Evolutionary conservation across 2,113 vertebrate genomes (phyloP).

Genomic region (Calonectris borealis): DNA sequence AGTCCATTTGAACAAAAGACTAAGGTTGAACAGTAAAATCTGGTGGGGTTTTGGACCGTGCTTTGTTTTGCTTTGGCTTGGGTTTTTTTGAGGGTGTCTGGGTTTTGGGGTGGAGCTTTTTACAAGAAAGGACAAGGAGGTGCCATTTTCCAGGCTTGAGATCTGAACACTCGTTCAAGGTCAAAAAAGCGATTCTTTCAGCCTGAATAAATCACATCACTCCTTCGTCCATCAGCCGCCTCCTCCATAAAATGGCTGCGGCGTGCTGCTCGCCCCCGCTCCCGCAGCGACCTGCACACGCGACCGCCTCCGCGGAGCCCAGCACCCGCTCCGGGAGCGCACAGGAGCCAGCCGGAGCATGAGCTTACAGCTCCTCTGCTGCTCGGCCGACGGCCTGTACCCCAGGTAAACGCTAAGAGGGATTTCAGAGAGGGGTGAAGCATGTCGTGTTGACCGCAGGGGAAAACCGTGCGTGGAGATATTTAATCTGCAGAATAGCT

Average conservation of each 20-base stretch:
- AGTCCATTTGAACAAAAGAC: neutral
- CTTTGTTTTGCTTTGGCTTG: neutral
- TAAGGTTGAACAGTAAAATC: neutral
- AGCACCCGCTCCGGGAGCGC: rapidly evolving
- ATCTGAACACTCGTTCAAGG: neutral
- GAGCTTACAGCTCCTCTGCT: neutral
- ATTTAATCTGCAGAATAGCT: neutral
- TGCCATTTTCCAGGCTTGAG: neutral
- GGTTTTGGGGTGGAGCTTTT: rapidly evolving
- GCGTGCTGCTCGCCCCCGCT: neutral
- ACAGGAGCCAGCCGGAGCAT: neutral
- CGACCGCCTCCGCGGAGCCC: rapidly evolving
- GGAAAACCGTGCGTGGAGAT: neutral
- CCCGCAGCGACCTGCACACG: neutral
- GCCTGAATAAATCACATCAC: neutral
- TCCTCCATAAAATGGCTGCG: neutral
- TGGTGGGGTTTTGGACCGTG: neutral
- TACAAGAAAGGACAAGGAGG: neutral
- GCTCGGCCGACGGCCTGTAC: neutral
- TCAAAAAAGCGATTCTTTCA: neutral
- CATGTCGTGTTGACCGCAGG: rapidly evolving
- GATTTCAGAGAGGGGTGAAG: neutral
- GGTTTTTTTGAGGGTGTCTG: neutral
- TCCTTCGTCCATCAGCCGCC: neutral
- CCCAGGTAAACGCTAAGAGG: neutral